phyloP scores from a whole-genome alignment of 1,140 invertebrate species.

The Apis laboriosa region DNA sequence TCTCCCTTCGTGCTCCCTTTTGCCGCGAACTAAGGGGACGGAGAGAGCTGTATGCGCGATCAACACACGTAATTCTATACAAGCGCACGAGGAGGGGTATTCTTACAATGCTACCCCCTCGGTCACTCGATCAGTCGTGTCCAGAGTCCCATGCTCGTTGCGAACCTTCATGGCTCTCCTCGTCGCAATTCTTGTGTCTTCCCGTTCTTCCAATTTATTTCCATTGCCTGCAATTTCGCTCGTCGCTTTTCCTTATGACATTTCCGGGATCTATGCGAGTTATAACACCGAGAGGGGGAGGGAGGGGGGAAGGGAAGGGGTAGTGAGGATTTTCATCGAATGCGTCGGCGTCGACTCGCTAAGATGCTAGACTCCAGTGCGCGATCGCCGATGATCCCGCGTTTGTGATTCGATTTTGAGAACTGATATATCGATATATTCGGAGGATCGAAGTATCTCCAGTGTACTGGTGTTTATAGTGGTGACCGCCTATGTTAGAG shows the following conservation, averaged over 20 bases:
- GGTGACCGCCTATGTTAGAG: not conserved
- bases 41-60: constrained; percentile 59
- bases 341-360: constrained; percentile 2
- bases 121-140: constrained; percentile 81
- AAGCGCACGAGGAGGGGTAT: constrained; percentile 77
- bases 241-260: not conserved
- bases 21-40: constrained; percentile 54
- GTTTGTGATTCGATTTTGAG: constrained; percentile 6
- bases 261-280: constrained; percentile 3
- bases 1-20: constrained; percentile 56
- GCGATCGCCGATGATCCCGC: constrained; percentile 11
- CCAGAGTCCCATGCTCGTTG: constrained; percentile 73
- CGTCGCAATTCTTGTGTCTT: constrained; percentile 17
- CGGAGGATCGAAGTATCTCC: too few relatives aligned
- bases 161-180: constrained; percentile 56
- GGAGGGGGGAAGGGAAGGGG: not conserved
- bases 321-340: not conserved
- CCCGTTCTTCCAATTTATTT: not conserved
- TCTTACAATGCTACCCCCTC: constrained; percentile 79
- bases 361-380: not conserved
- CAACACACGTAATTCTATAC: constrained; percentile 77
- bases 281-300: not conserved
- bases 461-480: constrained; percentile 8
- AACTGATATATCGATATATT: not conserved
- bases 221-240: not conserved